Evolutionary conservation across 2,888 invertebrate genomes (phyloP).

Genomic region (Hirtodrosophila duncani): DNA sequence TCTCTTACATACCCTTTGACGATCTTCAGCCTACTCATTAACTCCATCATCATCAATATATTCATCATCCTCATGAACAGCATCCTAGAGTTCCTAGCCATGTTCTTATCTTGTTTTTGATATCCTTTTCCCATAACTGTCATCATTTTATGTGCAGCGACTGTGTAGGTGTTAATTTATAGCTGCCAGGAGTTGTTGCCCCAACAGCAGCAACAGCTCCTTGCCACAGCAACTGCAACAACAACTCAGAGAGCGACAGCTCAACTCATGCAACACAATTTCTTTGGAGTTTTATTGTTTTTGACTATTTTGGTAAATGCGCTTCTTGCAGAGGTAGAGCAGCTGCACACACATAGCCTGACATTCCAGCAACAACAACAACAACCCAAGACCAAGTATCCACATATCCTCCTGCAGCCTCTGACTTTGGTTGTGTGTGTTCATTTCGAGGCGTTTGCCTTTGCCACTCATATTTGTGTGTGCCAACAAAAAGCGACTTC

Average conservation of each 20-base stretch:
- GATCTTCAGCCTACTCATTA: no score
- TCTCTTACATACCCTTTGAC: no score
- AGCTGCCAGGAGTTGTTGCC: no score
- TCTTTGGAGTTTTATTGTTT: conserved; percentile 24
- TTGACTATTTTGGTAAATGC: conserved; percentile 44
- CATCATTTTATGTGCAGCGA: conserved; percentile 43
- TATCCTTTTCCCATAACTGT: conserved; percentile 70
- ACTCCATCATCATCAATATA: conserved; percentile 22
- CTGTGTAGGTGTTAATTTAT: conserved; percentile 70
- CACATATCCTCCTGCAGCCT: conserved; percentile 2
- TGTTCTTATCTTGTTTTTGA: conserved; percentile 26
- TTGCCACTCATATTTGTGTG: conserved; percentile 35
- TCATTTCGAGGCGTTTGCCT: conserved; percentile 37
- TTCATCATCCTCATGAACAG: conserved; percentile 15
- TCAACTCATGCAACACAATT: conserved; percentile 11
- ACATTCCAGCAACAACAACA: conserved; percentile 26
- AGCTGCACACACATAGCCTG: conserved; percentile 34
- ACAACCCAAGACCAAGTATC: conserved; percentile 23
- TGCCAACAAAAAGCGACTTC: conserved; percentile 62
- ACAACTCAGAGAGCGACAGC: conserved; percentile 7
- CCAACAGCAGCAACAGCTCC: conserved; percentile 17
- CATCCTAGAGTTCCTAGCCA: background rate
- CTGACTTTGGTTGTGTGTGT: conserved; percentile 13
- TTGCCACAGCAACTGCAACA: conserved; percentile 9
- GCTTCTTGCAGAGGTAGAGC: no score